A percentile compares a stretch with the other conserved stretches of the same genome.
Evolutionary conservation across 2,797 vertebrate genomes (phyloP).

Genomic region (Xenops minutus): DNA sequence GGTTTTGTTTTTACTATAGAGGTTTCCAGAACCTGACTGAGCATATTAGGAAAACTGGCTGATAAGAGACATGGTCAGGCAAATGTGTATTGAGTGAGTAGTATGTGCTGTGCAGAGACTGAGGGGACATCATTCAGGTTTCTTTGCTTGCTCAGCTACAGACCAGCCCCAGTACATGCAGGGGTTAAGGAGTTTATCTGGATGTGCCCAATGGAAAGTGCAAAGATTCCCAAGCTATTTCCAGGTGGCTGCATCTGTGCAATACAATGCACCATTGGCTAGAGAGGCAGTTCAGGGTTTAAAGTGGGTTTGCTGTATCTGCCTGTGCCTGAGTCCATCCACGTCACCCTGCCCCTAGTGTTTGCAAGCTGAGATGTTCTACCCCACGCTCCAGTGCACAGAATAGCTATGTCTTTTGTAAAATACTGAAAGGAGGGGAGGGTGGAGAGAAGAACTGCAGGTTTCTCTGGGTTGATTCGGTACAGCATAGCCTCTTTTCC

Average conservation of each 20-base stretch:
- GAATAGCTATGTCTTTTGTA: background rate
- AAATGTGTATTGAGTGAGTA: background rate
- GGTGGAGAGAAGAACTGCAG: background rate
- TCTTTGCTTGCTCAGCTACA: background rate
- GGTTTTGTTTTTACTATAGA: background rate
- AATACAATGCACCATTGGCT: background rate
- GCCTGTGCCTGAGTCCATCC: background rate
- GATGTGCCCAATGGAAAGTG: background rate
- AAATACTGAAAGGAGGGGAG: background rate
- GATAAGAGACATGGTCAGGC: background rate
- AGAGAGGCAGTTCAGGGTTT: background rate
- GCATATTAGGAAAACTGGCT: background rate
- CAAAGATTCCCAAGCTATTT: background rate
- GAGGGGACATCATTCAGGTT: background rate
- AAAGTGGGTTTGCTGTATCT: background rate
- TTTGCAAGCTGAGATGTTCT: background rate
- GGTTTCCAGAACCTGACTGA: rapidly evolving
- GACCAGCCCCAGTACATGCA: background rate
- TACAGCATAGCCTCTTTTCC: background rate
- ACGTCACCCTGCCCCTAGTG: background rate
- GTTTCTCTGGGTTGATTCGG: background rate
- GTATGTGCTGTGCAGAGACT: background rate
- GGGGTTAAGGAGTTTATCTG: background rate
- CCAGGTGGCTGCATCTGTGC: background rate
- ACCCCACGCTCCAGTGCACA: background rate